These are phyloP conservation scores for Ceramica pisi DNA, from an alignment of 2,888 invertebrate species.

Conservation along the genomic window DNA sequence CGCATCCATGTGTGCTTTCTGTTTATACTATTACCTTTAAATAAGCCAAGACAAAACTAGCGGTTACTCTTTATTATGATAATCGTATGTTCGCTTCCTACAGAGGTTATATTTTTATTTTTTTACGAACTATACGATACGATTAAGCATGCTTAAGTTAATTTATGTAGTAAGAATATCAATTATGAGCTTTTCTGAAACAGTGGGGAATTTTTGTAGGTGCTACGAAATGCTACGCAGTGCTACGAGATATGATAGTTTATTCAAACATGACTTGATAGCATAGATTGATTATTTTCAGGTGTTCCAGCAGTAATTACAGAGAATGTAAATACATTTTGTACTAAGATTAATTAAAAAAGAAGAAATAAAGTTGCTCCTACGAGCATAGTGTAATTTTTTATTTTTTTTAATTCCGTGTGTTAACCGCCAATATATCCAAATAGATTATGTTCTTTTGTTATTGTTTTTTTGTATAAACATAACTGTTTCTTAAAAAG, in stretches of 20 bases:
- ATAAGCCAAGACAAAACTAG: slow-evolving; percentile 47
- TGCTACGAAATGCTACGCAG: slow-evolving; percentile 15
- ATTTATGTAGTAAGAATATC: not conserved
- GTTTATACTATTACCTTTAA: slow-evolving; percentile 64
- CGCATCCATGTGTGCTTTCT: slow-evolving; percentile 65
- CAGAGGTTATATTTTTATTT: slow-evolving; percentile 5
- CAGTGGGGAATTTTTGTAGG: not conserved
- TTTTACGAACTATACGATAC: not conserved
- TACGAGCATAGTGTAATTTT: not conserved
- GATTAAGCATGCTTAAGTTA: not conserved
- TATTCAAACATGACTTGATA: not conserved
- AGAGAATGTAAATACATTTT: not conserved
- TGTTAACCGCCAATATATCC: too few relatives aligned
- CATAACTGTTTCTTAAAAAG: too few relatives aligned
- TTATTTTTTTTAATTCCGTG: too few relatives aligned
- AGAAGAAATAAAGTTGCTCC: not conserved
- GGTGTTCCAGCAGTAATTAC: not conserved
- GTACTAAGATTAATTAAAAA: not conserved
- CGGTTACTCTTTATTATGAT: slow-evolving; percentile 2
- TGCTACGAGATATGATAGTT: not conserved
- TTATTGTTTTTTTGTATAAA: too few relatives aligned
- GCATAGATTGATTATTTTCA: not conserved
- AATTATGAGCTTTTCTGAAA: not conserved
- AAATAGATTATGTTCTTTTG: too few relatives aligned
- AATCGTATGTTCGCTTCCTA: not conserved